Conservation (phyloP, 2,888 invertebrate species). For the Boloria euphrosyne region DNA sequence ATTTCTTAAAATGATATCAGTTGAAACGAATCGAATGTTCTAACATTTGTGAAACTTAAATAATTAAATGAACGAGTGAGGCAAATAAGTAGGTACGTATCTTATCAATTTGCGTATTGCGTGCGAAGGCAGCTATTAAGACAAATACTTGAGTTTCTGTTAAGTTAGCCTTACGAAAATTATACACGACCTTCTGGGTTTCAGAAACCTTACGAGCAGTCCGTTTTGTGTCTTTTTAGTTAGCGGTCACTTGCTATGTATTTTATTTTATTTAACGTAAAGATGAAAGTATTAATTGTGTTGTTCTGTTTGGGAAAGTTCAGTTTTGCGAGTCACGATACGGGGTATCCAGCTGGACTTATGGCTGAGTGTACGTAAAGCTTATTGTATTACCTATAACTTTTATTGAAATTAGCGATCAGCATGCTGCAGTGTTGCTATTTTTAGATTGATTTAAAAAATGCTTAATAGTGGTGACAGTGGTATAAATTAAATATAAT, state of each 20-base stretch:
- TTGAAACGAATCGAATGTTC: not conserved
- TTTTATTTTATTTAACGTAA: conserved; percentile 11
- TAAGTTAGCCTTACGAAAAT: conserved; percentile 37
- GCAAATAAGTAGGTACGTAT: conserved; percentile 1
- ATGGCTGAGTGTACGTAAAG: conserved; percentile 67
- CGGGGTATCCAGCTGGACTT: conserved; percentile 62
- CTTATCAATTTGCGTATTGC: conserved; percentile 27
- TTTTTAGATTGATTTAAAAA: no score
- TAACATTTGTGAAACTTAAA: conserved; percentile 2
- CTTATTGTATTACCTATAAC: not conserved
- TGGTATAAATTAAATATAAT: no score
- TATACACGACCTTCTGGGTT: conserved; percentile 44
- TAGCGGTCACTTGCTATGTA: conserved; percentile 47
- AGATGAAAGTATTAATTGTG: conserved; percentile 37
- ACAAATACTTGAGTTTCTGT: conserved; percentile 21
- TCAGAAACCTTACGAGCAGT: conserved; percentile 52
- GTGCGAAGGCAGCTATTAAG: conserved; percentile 31
- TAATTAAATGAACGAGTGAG: conserved; percentile 8
- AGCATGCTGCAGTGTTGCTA: conserved; percentile 2
- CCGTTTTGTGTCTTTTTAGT: conserved; percentile 50
- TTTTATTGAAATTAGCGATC: not conserved
- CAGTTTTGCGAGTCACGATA: conserved; percentile 48
- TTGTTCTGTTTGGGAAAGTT: conserved; percentile 41
- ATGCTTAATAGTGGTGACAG: no score
- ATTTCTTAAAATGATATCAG: no score